Conservation (phyloP, 2,888 invertebrate species). For the Drosophila infuscata region DNA sequence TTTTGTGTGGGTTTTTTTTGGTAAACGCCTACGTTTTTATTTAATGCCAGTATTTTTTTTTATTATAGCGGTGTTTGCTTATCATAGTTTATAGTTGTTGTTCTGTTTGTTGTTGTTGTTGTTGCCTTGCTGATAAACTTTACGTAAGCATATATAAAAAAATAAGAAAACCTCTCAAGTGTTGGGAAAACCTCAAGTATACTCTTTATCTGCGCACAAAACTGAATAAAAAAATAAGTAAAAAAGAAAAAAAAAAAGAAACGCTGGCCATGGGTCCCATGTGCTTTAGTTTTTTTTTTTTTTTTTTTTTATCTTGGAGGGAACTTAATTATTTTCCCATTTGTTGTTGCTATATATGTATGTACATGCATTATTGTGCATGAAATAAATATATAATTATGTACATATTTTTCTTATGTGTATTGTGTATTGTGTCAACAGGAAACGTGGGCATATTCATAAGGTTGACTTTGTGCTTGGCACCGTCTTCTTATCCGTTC, state of each 20-base stretch:
- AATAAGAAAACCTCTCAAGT: conserved; percentile 50
- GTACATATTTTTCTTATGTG: conserved; percentile 7
- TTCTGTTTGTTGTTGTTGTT: conserved; percentile 44
- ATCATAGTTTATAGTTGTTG: conserved; percentile 72
- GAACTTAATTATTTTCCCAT: conserved; percentile 60
- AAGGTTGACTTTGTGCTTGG: conserved; percentile 61
- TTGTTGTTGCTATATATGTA: conserved; percentile 31
- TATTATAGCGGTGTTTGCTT: conserved; percentile 70
- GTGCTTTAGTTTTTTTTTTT: conserved; percentile 25
- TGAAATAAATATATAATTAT: not conserved
- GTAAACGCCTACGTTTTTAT: conserved; percentile 81
- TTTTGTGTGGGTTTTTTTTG: conserved; percentile 45
- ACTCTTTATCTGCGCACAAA: conserved; percentile 31
- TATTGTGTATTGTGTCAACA: conserved; percentile 66
- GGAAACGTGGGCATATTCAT: conserved; percentile 68
- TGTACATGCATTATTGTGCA: not conserved
- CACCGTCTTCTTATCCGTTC: conserved; percentile 45
- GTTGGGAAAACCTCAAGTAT: conserved; percentile 48
- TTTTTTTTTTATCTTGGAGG: conserved; percentile 30
- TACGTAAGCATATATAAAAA: conserved; percentile 45
- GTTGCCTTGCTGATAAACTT: conserved; percentile 62
- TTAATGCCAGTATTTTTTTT: conserved; percentile 64
- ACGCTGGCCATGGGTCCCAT: conserved; percentile 12
- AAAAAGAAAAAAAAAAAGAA: conserved; percentile 9
- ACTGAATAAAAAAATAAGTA: conserved; percentile 14